Evolutionary conservation across 2,888 invertebrate genomes (phyloP).

Genomic region (Lycocerus yunnanus): DNA sequence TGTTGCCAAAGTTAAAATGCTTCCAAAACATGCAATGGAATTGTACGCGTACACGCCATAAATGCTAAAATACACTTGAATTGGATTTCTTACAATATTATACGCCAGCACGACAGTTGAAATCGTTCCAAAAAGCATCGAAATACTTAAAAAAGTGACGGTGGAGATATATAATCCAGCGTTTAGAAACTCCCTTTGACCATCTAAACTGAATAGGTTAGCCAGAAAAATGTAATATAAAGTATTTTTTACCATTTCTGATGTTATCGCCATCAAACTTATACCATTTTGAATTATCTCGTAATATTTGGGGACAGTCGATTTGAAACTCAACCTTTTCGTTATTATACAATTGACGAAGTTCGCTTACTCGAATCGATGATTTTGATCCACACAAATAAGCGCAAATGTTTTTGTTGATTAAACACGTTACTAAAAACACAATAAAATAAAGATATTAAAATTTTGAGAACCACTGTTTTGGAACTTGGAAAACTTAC

Average conservation of each 20-base stretch:
- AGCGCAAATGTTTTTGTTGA: conserved; percentile 52
- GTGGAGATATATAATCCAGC: conserved; percentile 61
- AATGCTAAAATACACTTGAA: conserved; percentile 62
- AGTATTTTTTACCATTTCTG: background rate
- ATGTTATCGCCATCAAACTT: background rate
- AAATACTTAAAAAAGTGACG: conserved; percentile 59
- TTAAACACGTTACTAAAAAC: conserved; percentile 52
- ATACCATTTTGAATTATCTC: background rate
- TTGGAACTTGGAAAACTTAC: conserved; percentile 40
- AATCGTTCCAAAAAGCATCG: conserved; percentile 58
- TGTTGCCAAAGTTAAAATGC: conserved; percentile 48
- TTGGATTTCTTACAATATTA: conserved; percentile 64
- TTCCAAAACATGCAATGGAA: conserved; percentile 52
- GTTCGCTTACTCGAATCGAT: conserved; percentile 41
- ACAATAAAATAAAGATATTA: background rate
- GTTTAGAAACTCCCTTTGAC: conserved; percentile 47
- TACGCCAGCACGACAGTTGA: conserved; percentile 60
- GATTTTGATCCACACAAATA: conserved; percentile 48
- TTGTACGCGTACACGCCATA: conserved; percentile 67
- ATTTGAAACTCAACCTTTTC: conserved; percentile 23
- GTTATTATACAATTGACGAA: conserved; percentile 43
- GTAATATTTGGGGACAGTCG: conserved; percentile 15
- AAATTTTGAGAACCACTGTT: background rate
- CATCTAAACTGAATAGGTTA: conserved; percentile 14
- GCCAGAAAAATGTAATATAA: background rate